A percentile compares a stretch with the other conserved stretches of the same genome.
Conservation (phyloP, 1,140 invertebrate species). For the Eulimnadia texana region DNA sequence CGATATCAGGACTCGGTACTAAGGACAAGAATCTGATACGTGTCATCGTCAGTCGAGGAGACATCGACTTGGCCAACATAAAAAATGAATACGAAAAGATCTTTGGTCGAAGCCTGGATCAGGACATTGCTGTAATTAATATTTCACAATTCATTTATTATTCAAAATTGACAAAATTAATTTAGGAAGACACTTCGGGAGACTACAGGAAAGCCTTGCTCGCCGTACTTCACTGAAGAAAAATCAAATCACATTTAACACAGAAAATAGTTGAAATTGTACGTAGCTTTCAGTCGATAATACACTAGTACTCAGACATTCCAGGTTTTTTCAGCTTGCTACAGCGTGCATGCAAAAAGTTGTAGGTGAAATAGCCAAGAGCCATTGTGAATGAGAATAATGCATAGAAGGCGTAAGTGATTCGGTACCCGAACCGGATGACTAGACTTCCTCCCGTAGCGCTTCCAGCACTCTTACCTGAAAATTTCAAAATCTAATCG, state of each 20-base stretch:
- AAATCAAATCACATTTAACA: no score
- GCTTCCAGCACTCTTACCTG: not conserved
- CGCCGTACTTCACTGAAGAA: not conserved
- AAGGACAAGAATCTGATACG: constrained; percentile 34
- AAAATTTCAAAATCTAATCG: no score
- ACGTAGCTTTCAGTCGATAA: not conserved
- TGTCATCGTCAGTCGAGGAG: constrained; percentile 35
- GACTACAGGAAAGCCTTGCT: constrained; percentile 12
- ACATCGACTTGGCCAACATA: constrained; percentile 35
- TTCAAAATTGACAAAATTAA: no score
- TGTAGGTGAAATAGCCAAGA: not conserved
- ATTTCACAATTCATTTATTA: not conserved
- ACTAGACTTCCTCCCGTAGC: not conserved
- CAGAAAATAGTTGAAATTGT: no score
- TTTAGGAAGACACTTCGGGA: constrained; percentile 9
- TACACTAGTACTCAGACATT: not conserved
- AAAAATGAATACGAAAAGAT: constrained; percentile 30
- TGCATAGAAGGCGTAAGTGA: not conserved
- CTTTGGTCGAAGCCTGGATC: constrained; percentile 27
- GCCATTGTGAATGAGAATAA: not conserved
- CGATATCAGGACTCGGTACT: constrained; percentile 35
- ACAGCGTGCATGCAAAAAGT: not conserved
- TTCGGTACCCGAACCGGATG: not conserved
- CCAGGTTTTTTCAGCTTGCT: not conserved
- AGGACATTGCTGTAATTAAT: constrained; percentile 38